Percentiles rank a stretch among this genome's conserved stretches.
phyloP scores from a whole-genome alignment of 1,140 invertebrate genomes.

The Physella acuta region DNA sequence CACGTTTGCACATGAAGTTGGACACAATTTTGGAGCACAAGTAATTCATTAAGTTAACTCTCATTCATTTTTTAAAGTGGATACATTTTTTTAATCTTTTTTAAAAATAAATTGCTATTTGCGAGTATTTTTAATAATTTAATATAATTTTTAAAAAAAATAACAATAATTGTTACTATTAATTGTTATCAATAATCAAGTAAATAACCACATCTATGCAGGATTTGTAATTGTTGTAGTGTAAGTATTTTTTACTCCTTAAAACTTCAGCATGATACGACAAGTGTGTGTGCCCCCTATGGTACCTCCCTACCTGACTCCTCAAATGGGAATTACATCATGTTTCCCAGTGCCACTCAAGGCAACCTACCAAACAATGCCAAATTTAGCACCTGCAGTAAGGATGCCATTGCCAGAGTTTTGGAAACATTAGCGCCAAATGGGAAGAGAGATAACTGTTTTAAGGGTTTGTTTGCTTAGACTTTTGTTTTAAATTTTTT shows the following conservation, averaged over 20 bases:
- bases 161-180: background rate
- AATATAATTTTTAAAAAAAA: background rate
- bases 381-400: conserved; percentile 46
- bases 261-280: conserved; percentile 86
- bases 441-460: conserved; percentile 19
- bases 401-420: conserved; percentile 12
- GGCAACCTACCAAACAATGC: conserved; percentile 56
- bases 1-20: conserved; percentile 98
- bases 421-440: conserved; percentile 6
- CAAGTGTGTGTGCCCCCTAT: conserved; percentile 67
- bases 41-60: conserved; percentile 31
- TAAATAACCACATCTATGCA: too few relatives aligned
- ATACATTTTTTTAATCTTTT: conserved; percentile 4
- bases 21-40: conserved; percentile 95
- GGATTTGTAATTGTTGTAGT: too few relatives aligned
- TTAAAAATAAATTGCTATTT: background rate
- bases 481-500: background rate
- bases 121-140: background rate
- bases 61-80: background rate
- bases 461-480: background rate
- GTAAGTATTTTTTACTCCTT: too few relatives aligned
- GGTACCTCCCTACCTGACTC: conserved; percentile 74
- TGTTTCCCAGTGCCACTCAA: conserved; percentile 59
- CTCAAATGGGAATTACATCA: conserved; percentile 92
- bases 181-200: too few relatives aligned